Evolutionary conservation across 2,888 invertebrate genomes (phyloP).

Genomic region (Dasypolia templi): DNA sequence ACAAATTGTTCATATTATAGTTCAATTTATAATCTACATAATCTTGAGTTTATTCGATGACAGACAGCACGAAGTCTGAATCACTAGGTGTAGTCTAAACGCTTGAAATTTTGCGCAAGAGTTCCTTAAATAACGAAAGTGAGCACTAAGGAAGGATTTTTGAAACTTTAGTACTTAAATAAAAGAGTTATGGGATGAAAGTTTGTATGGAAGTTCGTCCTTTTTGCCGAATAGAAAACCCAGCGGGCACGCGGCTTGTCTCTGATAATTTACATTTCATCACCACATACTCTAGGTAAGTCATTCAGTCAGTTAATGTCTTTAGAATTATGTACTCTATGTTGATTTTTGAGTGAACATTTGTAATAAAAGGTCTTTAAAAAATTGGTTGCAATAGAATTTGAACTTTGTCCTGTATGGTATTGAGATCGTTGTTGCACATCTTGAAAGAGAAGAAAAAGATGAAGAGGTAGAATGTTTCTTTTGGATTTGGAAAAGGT

Average conservation of each 20-base stretch:
- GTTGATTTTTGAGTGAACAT: background rate
- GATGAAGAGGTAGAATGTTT: background rate
- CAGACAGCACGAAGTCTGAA: background rate
- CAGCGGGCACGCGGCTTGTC: background rate
- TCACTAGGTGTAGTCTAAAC: background rate
- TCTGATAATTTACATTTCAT: background rate
- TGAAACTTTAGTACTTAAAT: too few relatives aligned
- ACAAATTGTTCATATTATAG: slow-evolving; percentile 35
- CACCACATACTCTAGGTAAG: too few relatives aligned
- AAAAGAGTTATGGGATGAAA: background rate
- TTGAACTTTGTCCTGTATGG: background rate
- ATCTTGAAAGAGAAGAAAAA: background rate
- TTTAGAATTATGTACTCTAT: background rate
- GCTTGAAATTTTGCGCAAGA: background rate
- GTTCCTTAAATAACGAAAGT: background rate
- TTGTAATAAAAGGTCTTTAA: background rate
- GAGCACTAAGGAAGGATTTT: too few relatives aligned
- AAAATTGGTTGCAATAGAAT: background rate
- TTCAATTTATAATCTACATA: background rate
- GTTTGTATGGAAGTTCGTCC: background rate
- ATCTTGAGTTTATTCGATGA: background rate
- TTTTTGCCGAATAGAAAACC: too few relatives aligned
- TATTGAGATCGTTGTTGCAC: background rate
- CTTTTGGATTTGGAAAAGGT: background rate
- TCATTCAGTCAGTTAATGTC: too few relatives aligned